Evolutionary conservation across 2,888 invertebrate species (phyloP).

Genomic region (Netelia inedita): DNA sequence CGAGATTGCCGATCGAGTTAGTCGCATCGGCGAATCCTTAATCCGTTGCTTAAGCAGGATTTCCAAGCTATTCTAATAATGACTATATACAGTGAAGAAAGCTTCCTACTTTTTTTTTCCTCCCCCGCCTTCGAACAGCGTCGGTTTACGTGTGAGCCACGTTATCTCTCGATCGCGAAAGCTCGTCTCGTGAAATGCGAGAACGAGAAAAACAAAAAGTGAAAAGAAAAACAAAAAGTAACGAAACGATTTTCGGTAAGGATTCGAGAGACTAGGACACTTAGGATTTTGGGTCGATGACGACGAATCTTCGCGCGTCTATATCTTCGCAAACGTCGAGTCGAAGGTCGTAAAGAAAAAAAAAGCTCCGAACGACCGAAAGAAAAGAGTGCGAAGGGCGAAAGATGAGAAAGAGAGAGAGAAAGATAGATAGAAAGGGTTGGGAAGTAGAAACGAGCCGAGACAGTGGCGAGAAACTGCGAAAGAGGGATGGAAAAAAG

Average conservation of each 20-base stretch:
- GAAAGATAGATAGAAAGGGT: too few relatives aligned
- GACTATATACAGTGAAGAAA: neutral
- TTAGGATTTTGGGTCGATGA: too few relatives aligned
- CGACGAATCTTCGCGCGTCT: too few relatives aligned
- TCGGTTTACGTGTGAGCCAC: neutral
- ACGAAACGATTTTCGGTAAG: neutral
- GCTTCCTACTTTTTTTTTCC: constrained; percentile 17
- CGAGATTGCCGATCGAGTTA: constrained; percentile 69
- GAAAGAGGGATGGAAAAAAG: too few relatives aligned
- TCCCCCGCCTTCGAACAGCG: neutral
- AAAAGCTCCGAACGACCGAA: neutral
- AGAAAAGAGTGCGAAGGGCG: too few relatives aligned
- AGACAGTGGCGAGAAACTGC: neutral
- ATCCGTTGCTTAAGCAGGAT: constrained; percentile 64
- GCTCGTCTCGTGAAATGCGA: too few relatives aligned
- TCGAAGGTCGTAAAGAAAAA: too few relatives aligned
- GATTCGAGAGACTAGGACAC: neutral
- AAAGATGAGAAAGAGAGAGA: too few relatives aligned
- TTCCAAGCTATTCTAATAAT: constrained; percentile 34
- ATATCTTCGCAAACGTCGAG: too few relatives aligned
- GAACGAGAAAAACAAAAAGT: neutral
- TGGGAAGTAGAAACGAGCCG: neutral
- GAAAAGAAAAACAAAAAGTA: neutral
- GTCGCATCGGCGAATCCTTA: constrained; percentile 61
- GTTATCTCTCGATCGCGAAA: neutral